Evolutionary conservation across 2,113 vertebrate species (phyloP).

Genomic region (Cebidichthys violaceus): DNA sequence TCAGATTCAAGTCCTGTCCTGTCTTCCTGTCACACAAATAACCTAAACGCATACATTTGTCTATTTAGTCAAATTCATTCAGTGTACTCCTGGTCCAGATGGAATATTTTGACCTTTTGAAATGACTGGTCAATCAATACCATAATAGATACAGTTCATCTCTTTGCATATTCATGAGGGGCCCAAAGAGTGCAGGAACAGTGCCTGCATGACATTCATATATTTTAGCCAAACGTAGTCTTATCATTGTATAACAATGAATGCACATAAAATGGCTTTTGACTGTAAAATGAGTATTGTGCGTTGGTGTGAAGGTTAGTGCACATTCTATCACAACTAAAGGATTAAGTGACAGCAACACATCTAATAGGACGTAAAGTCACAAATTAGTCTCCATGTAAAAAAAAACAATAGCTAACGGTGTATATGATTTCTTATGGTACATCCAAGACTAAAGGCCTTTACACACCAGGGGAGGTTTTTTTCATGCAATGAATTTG

Average conservation of each 20-base stretch:
- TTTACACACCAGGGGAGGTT: no score
- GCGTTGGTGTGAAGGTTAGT: background rate
- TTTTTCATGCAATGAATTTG: no score
- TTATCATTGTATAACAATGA: background rate
- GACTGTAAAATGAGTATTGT: background rate
- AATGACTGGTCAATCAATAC: constrained; percentile 53
- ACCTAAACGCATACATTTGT: background rate
- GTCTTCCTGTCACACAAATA: background rate
- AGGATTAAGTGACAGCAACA: background rate
- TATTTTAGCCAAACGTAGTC: background rate
- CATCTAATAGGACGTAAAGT: background rate
- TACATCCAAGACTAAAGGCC: no score
- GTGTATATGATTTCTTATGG: background rate
- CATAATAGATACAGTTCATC: constrained; percentile 26
- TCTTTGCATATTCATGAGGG: constrained; percentile 49
- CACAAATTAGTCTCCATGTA: background rate
- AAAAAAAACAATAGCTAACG: no score
- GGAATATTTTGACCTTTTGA: constrained; percentile 57
- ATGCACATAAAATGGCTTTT: background rate
- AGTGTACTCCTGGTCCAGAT: constrained; percentile 11
- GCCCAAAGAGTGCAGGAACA: background rate
- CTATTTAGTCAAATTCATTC: constrained; percentile 29
- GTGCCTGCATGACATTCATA: constrained; percentile 1
- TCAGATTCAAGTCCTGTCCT: background rate
- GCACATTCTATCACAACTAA: background rate